Evolutionary conservation across 2,797 vertebrate species (phyloP), one percentile per base, ranked within the genome.

Genomic region (Sebastes alutus): DNA sequence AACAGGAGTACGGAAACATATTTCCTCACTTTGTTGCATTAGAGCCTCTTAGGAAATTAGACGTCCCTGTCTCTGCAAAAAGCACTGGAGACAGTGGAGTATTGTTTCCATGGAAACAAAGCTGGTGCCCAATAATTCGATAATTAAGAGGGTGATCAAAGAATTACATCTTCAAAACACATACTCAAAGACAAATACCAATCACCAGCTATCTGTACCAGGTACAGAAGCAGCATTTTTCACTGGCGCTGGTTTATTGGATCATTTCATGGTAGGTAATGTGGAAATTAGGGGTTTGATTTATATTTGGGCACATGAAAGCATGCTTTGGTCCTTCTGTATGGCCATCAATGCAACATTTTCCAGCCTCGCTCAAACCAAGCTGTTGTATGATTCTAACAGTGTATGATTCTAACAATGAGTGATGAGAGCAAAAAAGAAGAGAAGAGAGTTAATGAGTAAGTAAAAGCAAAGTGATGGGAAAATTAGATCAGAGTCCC

Each of bases 101-200:
- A 52, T 60, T 80, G 85, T 91, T 90, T 83, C 89, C 86, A 93
- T 91, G 85, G 88, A 86, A 89, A 93, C 92, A 88, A 86, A 74
- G 35, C 75, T 72, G 29, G 75, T 60, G 30, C 59, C 56, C 33
- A 77, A 79, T 84, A 84, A 75, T 81, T 84, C 9, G 35, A 80
- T 84, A 86, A 87, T 86, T 90, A 90, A 85, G 54, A 69, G 70
- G 56, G 71, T 72, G 92, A 90, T 89, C 78, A 88, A 70, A 86
- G 12, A 55, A 78, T 32, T 78, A 74, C 42, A 75, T 88, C 85
- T 72, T 79, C 33, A 75, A 59, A 67, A 70, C 63, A 60, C 46
- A 63, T 25, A 55, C 25, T 75, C 23, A 61, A 42, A 70, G 27
- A 66, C 73, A 78, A 83, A 78, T 42, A 72, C 29, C 33, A 65